Evolutionary conservation across 2,113 vertebrate species (phyloP).

Genomic region (Panthera tigris): DNA sequence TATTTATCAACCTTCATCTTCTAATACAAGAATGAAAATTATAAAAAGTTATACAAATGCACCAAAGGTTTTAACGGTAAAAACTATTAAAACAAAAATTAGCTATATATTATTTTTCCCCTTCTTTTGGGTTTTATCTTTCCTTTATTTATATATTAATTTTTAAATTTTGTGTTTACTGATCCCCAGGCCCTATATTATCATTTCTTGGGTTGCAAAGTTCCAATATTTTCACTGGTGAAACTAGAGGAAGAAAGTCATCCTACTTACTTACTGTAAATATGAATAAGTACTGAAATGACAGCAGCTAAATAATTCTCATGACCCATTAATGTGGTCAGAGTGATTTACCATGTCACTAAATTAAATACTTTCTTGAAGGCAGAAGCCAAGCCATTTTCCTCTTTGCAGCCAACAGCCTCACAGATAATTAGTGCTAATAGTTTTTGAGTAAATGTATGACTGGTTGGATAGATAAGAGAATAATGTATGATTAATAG

Average conservation of each 20-base stretch:
- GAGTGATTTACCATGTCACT: background rate
- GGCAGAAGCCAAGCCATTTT: background rate
- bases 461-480: background rate
- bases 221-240: background rate
- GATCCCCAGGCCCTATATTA: background rate
- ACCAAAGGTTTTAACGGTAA: background rate
- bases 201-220: background rate
- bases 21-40: constrained; percentile 15
- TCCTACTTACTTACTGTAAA: background rate
- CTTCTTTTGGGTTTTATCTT: background rate
- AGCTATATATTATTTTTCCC: background rate
- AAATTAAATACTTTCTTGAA: background rate
- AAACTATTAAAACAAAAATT: background rate
- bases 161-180: background rate
- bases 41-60: background rate
- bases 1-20: background rate
- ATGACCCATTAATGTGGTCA: background rate
- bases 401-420: background rate
- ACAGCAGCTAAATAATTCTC: background rate
- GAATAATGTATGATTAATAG: background rate
- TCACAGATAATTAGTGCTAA: background rate
- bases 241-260: background rate
- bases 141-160: background rate
- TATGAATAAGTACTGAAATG: background rate
- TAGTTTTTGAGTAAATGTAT: background rate